Base-by-base conservation (phyloP, 2,888 invertebrate species). In the Synergus gifuensis region DNA sequence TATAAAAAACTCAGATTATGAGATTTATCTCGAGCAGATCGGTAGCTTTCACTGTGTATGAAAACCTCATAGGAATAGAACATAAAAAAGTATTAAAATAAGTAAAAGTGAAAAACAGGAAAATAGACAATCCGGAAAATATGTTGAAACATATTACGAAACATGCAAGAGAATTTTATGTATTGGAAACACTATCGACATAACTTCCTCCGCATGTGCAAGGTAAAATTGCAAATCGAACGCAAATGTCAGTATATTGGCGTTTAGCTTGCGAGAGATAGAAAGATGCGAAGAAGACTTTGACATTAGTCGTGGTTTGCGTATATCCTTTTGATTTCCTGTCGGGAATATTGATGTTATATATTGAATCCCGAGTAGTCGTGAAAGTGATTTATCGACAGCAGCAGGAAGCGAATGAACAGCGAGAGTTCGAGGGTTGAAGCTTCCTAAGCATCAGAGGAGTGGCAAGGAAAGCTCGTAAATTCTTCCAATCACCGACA, bases 401-500 rank as follows among this genome's bases (percentile, higher is more conserved):
- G 69, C 69, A 69, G 46, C 28, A 28, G 76, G 66, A 76, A 49
- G 77, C 73, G 79, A 79, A 78, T 62, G 79, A 78, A 40, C 78
- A 79, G 69, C 46, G 66, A 76, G 40, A 58, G 46, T 69, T 69
- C 77, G 76, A 79, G 80, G 79, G 78, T 77, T 66, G 81, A 81
- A 82, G 80, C 82, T 82, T 81, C 82, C 69, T 78, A 81, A 79
- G 79, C 78, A 28, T 28, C 28, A n/a, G 9, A 76, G 79, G 78
- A 83, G 83, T 79, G 79, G 80, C 79, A 81, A 82, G 83, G 83
- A 79, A 82, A 83, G 66, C 86, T 87, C 84, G 84, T 88, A 88
- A 88, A 88, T 89, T 87, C 85, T 84, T 85, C 85, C 88, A 86
- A 88, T 88, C 85, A 86, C 85, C 83, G 85, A 86, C 87, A 88